Conservation (phyloP, 2,888 invertebrate genomes). For the Allolobophora icterica region DNA sequence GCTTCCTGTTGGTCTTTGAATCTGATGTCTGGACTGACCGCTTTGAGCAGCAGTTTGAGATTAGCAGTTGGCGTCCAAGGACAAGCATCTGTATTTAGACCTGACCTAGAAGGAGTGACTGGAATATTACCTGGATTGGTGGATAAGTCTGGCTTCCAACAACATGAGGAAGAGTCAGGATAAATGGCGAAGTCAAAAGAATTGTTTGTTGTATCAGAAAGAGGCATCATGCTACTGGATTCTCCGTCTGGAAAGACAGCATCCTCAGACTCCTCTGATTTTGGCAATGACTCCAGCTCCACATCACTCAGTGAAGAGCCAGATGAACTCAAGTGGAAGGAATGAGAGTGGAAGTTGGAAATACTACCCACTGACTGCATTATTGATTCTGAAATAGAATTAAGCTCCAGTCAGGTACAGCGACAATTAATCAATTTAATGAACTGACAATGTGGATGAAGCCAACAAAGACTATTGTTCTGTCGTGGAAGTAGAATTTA, state of each 20-base stretch:
- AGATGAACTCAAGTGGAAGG: constrained; percentile 17
- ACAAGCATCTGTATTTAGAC: constrained; percentile 39
- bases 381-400: constrained; percentile 17
- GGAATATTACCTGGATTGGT: background rate
- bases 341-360: background rate
- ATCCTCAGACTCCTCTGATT: constrained; percentile 23
- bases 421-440: background rate
- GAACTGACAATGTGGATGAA: background rate
- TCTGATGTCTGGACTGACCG: constrained; percentile 68
- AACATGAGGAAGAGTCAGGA: constrained; percentile 9
- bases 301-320: constrained; percentile 4
- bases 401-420: background rate
- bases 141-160: background rate
- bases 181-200: background rate
- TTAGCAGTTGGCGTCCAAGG: constrained; percentile 75
- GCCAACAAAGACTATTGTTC: background rate
- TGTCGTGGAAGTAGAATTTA: background rate
- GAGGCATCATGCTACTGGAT: background rate
- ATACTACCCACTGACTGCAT: background rate
- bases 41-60: constrained; percentile 74
- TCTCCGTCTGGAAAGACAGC: background rate
- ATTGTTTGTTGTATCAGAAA: background rate
- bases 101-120: constrained; percentile 1
- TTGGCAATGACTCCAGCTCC: background rate
- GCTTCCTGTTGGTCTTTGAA: constrained; percentile 44